Conservation (phyloP, 2,888 invertebrate species). For the Perdita meconis region DNA sequence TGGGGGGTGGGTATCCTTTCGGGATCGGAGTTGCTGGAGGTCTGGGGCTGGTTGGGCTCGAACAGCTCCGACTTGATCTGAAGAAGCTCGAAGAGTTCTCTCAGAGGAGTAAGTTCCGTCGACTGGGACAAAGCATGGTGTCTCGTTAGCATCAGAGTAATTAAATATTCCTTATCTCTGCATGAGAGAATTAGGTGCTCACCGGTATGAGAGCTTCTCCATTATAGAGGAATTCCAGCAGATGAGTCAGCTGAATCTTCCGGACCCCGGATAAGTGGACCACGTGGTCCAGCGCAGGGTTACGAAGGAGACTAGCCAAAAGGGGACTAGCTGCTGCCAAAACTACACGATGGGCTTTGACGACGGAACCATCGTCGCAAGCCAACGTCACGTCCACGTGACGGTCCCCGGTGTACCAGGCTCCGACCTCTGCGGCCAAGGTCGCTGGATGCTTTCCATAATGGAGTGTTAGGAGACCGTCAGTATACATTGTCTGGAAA, state of each 20-base stretch:
- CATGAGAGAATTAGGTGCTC: too few species aligned
- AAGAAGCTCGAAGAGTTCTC: slow-evolving; percentile 92
- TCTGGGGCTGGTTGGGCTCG: slow-evolving; percentile 81
- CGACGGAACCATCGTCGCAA: slow-evolving; percentile 92
- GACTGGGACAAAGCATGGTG: slow-evolving; percentile 86
- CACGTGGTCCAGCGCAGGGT: slow-evolving; percentile 85
- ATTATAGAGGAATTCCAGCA: slow-evolving; percentile 93
- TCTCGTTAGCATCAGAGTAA: too few species aligned
- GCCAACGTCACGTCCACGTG: slow-evolving; percentile 94
- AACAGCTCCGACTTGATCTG: slow-evolving; percentile 92
- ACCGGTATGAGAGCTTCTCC: slow-evolving; percentile 94
- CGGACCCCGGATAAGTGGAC: slow-evolving; percentile 94
- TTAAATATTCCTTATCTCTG: too few species aligned
- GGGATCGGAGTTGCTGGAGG: slow-evolving; percentile 80
- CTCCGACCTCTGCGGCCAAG: slow-evolving; percentile 95
- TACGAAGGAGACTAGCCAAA: slow-evolving; percentile 87
- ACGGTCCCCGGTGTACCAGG: slow-evolving; percentile 94
- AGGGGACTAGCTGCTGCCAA: slow-evolving; percentile 95
- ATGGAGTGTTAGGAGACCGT: slow-evolving; percentile 92
- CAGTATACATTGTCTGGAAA: slow-evolving; percentile 86
- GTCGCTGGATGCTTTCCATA: slow-evolving; percentile 97
- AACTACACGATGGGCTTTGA: slow-evolving; percentile 93
- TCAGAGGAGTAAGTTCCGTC: slow-evolving; percentile 92
- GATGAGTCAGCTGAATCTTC: slow-evolving; percentile 91
- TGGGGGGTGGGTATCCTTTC: slow-evolving; percentile 82